Evolutionary conservation across 2,797 vertebrate genomes (phyloP).

Genomic region (Nyctalus aviator): DNA sequence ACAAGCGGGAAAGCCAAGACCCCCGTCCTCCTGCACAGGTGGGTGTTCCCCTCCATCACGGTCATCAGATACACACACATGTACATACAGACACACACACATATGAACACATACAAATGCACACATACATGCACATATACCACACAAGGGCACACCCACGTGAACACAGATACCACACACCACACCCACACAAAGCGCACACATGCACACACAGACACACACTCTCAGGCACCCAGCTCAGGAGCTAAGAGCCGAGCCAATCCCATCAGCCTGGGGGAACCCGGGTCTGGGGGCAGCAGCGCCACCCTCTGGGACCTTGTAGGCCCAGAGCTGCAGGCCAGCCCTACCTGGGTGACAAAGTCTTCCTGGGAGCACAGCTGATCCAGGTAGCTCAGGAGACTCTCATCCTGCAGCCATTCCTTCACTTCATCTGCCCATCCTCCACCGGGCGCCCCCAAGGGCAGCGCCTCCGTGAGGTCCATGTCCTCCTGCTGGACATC

Average conservation of each 20-base stretch:
- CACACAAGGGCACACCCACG: neutral
- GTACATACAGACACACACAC: too few species aligned
- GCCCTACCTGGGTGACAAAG: too few species aligned
- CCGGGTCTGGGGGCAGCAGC: too few species aligned
- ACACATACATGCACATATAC: too few species aligned
- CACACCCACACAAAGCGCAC: neutral
- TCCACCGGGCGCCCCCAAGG: neutral
- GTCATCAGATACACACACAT: too few species aligned
- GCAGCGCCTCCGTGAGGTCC: conserved; percentile 75
- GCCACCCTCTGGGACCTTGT: too few species aligned
- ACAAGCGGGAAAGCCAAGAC: neutral
- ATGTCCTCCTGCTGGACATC: conserved; percentile 73
- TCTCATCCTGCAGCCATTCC: neutral
- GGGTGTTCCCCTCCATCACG: too few species aligned
- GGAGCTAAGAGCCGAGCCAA: neutral
- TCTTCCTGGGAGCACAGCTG: too few species aligned
- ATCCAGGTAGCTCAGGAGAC: conserved; percentile 70
- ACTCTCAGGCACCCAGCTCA: too few species aligned
- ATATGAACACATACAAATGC: neutral
- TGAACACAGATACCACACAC: neutral
- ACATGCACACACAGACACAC: too few species aligned
- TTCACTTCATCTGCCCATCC: neutral
- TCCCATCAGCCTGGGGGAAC: too few species aligned
- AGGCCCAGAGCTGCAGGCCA: too few species aligned
- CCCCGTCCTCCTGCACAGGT: rapidly evolving